These are phyloP conservation scores for Cyclargus thomasi DNA, from an alignment of 1,140 invertebrate genomes.

Conservation along the genomic window DNA sequence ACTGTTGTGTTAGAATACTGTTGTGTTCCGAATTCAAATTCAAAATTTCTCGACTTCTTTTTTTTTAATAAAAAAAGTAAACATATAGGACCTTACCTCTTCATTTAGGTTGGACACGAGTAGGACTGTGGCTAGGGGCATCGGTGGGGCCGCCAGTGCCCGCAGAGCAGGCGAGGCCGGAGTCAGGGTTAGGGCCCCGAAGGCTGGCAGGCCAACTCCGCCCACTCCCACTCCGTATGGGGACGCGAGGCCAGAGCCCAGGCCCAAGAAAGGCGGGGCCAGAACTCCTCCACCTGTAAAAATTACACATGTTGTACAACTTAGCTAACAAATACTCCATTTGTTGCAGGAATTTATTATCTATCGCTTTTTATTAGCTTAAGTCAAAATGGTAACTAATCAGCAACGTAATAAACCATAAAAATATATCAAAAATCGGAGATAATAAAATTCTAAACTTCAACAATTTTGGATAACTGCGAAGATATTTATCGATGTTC, in stretches of 20 bases:
- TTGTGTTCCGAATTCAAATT: constrained; percentile 12
- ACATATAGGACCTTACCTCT: constrained; percentile 81
- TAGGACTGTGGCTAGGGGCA: constrained; percentile 85
- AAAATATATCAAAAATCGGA: too few relatives aligned
- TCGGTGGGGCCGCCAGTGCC: constrained; percentile 77
- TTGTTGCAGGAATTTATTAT: too few relatives aligned
- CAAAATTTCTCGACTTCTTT: background rate
- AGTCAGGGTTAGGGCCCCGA: constrained; percentile 83
- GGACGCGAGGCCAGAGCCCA: constrained; percentile 83
- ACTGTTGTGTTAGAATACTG: constrained; percentile 57
- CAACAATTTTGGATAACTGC: too few relatives aligned
- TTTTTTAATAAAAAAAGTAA: background rate
- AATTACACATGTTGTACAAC: constrained; percentile 3
- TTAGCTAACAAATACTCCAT: constrained; percentile 34
- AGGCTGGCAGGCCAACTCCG: constrained; percentile 82
- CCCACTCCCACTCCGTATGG: constrained; percentile 84
- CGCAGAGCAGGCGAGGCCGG: constrained; percentile 81
- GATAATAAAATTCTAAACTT: too few relatives aligned
- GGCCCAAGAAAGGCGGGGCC: constrained; percentile 73
- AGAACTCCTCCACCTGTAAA: constrained; percentile 68
- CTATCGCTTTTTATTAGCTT: too few relatives aligned
- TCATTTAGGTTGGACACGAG: constrained; percentile 94
- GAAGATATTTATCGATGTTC: too few relatives aligned
- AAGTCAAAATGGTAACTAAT: too few relatives aligned
- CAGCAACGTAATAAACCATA: too few relatives aligned